phyloP scores from a whole-genome alignment of 2,113 vertebrate genomes.

The Zosterops lateralis region DNA sequence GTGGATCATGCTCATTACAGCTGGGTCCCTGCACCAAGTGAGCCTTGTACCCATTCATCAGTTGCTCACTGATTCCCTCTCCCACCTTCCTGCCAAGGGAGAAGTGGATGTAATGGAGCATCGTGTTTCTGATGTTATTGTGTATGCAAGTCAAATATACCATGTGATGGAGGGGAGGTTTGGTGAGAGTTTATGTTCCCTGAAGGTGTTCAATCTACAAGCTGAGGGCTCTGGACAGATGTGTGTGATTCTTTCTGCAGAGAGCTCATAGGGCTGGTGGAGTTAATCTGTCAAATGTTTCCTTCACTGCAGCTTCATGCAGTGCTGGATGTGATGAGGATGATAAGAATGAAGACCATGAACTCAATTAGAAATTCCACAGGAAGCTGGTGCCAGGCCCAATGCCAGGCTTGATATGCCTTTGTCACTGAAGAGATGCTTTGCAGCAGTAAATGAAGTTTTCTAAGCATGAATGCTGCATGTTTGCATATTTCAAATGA shows the following conservation, averaged over 20 bases:
- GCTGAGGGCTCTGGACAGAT: neutral
- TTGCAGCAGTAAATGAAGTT: conserved; percentile 53
- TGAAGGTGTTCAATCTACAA: neutral
- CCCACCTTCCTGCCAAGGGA: neutral
- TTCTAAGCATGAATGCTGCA: conserved; percentile 17
- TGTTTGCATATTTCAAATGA: conserved; percentile 45
- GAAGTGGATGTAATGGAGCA: neutral
- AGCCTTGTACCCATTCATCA: neutral
- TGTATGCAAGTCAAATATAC: neutral
- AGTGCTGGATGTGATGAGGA: neutral
- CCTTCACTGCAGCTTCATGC: neutral
- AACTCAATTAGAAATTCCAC: conserved; percentile 41
- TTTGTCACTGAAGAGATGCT: conserved; percentile 51
- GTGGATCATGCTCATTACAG: neutral
- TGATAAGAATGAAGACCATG: conserved; percentile 6
- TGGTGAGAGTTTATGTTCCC: neutral
- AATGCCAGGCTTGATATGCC: conserved; percentile 38
- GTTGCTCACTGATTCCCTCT: accelerated
- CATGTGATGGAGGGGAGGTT: neutral
- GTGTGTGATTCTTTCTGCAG: neutral
- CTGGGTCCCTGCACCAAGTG: neutral
- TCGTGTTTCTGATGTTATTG: neutral
- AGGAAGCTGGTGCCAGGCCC: conserved; percentile 41
- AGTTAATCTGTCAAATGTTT: neutral
- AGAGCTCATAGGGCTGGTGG: neutral